phyloP scores from a whole-genome alignment of 1,140 invertebrate species.

The Drosophila kohkoa region DNA sequence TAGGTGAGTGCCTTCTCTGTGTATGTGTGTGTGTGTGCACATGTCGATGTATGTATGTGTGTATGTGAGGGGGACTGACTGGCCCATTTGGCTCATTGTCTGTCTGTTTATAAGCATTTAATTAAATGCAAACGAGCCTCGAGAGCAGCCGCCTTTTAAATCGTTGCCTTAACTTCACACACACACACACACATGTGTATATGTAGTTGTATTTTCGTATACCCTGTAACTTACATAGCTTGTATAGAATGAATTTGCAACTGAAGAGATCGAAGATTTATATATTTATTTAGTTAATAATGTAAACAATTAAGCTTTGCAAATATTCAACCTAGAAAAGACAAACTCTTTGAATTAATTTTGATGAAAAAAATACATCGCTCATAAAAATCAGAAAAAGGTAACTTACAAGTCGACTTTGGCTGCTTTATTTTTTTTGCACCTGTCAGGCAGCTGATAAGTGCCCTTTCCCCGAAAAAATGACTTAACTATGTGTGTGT shows the following conservation, averaged over 20 bases:
- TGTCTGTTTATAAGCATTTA: slow-evolving; percentile 65
- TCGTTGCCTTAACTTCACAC: slow-evolving; percentile 35
- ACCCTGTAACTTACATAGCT: slow-evolving; percentile 1
- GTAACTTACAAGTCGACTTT: slow-evolving; percentile 9
- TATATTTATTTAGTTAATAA: too few species aligned
- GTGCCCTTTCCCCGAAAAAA: slow-evolving; percentile 31
- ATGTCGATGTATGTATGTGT: not conserved
- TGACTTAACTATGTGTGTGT: slow-evolving; percentile 46
- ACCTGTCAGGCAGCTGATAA: slow-evolving; percentile 54
- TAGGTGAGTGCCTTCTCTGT: slow-evolving; percentile 87
- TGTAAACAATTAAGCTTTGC: too few species aligned
- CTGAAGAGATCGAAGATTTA: not conserved
- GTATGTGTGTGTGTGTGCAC: not conserved
- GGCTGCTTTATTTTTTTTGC: slow-evolving; percentile 29
- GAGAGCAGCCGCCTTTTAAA: slow-evolving; percentile 73
- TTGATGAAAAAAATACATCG: too few species aligned
- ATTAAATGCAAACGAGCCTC: slow-evolving; percentile 79
- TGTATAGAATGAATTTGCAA: not conserved
- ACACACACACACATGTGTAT: slow-evolving; percentile 50
- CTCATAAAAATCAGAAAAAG: not conserved
- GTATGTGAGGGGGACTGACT: slow-evolving; percentile 6
- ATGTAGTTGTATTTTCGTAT: slow-evolving; percentile 34
- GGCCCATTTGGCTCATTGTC: slow-evolving; percentile 59
- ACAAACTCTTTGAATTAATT: too few species aligned
- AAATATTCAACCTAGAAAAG: too few species aligned